Conservation (phyloP, 2,797 vertebrate genomes). For the Cichlasoma orientale region DNA sequence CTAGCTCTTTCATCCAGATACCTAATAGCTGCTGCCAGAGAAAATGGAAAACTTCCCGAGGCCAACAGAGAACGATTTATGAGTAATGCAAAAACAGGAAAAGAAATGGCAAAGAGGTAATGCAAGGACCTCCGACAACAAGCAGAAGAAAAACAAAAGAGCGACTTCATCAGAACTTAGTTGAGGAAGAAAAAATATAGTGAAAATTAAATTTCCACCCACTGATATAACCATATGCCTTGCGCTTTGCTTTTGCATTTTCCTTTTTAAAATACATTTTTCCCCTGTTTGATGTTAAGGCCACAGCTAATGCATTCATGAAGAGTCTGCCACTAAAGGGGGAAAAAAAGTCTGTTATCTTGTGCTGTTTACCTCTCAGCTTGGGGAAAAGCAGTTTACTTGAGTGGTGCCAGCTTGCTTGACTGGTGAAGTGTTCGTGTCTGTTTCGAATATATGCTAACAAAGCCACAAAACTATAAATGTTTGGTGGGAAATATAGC, state of each 20-base stretch:
- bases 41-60: conserved; percentile 45
- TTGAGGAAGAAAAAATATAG: conserved; percentile 9
- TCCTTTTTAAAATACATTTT: conserved; percentile 31
- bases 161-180: conserved; percentile 44
- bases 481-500: conserved; percentile 12
- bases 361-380: conserved; percentile 59
- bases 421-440: conserved; percentile 37
- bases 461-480: conserved; percentile 28
- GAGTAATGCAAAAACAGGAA: conserved; percentile 34
- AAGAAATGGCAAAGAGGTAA: conserved; percentile 38
- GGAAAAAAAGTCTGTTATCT: conserved; percentile 39
- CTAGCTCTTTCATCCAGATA: conserved; percentile 55
- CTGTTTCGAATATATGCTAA: conserved; percentile 55
- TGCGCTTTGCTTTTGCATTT: conserved; percentile 45
- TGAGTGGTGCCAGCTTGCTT: conserved; percentile 49
- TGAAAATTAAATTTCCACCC: conserved; percentile 51
- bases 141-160: conserved; percentile 33
- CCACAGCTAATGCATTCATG: conserved; percentile 67
- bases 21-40: conserved; percentile 48
- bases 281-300: conserved; percentile 63
- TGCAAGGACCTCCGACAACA: conserved; percentile 16
- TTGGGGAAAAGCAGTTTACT: conserved; percentile 51
- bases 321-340: conserved; percentile 52
- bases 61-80: conserved; percentile 43
- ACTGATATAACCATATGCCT: conserved; percentile 32